A percentile compares a stretch with the other conserved stretches of the same genome.
phyloP scores from a whole-genome alignment of 2,888 invertebrate species.

The Spilosoma lubricipeda region DNA sequence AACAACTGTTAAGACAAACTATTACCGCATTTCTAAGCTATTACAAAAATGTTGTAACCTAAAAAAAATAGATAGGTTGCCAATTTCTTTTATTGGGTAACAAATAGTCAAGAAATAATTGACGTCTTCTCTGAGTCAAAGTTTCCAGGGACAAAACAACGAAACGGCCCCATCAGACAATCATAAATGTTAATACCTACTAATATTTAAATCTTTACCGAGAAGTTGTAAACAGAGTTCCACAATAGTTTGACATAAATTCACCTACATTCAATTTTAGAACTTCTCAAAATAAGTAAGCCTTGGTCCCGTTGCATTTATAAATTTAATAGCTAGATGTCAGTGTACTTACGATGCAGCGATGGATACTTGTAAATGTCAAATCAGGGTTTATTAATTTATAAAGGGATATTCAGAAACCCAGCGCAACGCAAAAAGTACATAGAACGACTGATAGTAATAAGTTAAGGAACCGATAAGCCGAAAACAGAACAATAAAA shows the following conservation, averaged over 20 bases:
- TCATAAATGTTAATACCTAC: constrained; percentile 4
- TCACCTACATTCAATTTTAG: constrained; percentile 15
- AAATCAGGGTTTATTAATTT: background rate
- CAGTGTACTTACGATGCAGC: background rate
- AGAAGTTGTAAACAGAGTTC: background rate
- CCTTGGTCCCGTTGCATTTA: constrained; percentile 12
- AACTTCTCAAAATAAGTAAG: constrained; percentile 13
- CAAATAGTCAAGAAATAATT: background rate
- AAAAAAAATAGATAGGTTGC: constrained; percentile 14
- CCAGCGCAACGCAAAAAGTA: background rate
- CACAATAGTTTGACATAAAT: constrained; percentile 9
- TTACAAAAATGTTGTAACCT: constrained; percentile 21
- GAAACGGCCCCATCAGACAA: background rate
- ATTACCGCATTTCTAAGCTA: constrained; percentile 11
- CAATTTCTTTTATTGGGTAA: constrained; percentile 17
- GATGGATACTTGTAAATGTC: background rate
- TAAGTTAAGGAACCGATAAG: background rate
- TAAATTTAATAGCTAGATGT: background rate
- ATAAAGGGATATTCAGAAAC: background rate
- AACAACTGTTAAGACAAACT: constrained; percentile 23
- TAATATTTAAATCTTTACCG: background rate
- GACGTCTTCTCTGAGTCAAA: background rate
- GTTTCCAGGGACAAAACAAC: background rate
- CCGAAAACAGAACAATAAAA: background rate
- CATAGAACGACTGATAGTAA: background rate